Base-by-base conservation (phyloP, 2,888 invertebrate genomes). In the Lumbricus terrestris region DNA sequence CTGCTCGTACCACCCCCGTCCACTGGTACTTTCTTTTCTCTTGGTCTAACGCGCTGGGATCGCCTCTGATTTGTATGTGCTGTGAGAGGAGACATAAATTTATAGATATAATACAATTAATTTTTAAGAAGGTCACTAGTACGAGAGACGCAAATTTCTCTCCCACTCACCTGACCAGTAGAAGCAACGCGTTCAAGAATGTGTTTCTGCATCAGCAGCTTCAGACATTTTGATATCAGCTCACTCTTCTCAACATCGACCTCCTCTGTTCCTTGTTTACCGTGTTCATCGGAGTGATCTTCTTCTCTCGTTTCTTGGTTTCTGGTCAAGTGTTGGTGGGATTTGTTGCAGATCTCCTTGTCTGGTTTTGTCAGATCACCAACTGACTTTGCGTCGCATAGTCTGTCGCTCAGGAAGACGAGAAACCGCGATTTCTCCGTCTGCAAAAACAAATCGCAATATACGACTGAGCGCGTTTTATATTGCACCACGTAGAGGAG, bases 331-430 rank as follows among this genome's bases (percentile, higher is more conserved):
- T 69, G 29, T n/a, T 85, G 97, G 82, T 98, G 98, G 90, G 98
- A 98, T 97, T 98, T 97, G 95, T 98, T 98, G 95, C 97, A 97
- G 3, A 98, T 98, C 95, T 98, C 97, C 96, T 97, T 97, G 95
- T 98, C 98, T 91, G 98, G 97, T 95, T 98, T 98, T 92, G 98
- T 97, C 94, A 98, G 97, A 94, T 98, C 98, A 94, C 96, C 95
- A 92, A 94, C 98, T 94, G 96, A 95, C 95, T 94, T 90, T 93
- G 38, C 23, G 0, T 94, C 94, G 90, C 93, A 93, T 91, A 99
- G 96, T 23, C 98, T 96, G 95, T 99, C 98, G 91, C 98, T 96
- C 92, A 99, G 95, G 92, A 98, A 96, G 90, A 99, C 95, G 93
- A 98, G 97, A 95, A 99, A 98, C 88, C 98, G 96, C 90, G 98